These are phyloP conservation scores for Thaleichthys pacificus DNA, from an alignment of 2,797 vertebrate genomes.

Conservation along the genomic window DNA sequence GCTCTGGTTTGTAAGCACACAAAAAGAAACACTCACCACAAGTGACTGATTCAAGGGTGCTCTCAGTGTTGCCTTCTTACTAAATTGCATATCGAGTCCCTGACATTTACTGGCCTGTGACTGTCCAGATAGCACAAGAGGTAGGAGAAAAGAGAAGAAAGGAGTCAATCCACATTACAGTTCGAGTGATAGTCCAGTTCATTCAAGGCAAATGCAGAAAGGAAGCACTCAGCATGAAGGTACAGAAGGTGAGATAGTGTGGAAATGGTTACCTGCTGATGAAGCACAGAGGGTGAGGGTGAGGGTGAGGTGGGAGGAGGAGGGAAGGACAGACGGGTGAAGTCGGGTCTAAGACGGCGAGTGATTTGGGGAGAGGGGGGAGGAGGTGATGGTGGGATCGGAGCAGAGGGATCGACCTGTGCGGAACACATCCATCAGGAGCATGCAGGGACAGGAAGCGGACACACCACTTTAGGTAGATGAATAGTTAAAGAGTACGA, in stretches of 20 bases:
- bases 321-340: constrained; percentile 63
- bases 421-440: background rate
- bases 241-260: background rate
- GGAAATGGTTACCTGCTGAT: constrained; percentile 71
- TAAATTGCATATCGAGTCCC: constrained; percentile 32
- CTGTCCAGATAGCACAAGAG: constrained; percentile 8
- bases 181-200: background rate
- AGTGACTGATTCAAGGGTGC: constrained; percentile 15
- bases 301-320: constrained; percentile 40
- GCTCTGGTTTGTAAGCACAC: constrained; percentile 8
- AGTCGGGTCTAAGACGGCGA: constrained; percentile 63
- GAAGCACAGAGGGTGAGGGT: constrained; percentile 43
- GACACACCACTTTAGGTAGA: constrained; percentile 6
- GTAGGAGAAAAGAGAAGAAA: constrained; percentile 16
- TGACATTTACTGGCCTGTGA: constrained; percentile 18
- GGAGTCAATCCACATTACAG: background rate
- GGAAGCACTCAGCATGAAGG: background rate
- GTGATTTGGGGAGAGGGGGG: constrained; percentile 63
- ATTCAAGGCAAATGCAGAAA: background rate
- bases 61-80: constrained; percentile 30
- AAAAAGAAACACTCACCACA: constrained; percentile 46
- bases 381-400: constrained; percentile 53
- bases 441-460: constrained; percentile 2
- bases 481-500: constrained; percentile 3
- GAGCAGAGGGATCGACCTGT: constrained; percentile 56